phyloP scores from a whole-genome alignment of 2,888 invertebrate species.

The Lutraria lutraria region DNA sequence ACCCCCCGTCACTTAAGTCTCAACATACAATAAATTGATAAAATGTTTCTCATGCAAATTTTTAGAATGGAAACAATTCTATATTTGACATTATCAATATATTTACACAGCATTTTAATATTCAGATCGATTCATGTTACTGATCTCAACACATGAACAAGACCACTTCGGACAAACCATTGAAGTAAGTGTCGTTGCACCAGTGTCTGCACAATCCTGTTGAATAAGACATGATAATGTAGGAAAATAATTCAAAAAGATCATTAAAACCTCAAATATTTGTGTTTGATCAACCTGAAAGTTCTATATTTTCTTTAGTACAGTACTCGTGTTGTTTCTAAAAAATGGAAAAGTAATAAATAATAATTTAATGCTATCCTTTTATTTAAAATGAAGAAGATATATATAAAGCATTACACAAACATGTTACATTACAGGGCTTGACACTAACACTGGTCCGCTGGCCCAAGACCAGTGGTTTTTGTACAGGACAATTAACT shows the following conservation, averaged over 20 bases:
- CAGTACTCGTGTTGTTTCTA: not conserved
- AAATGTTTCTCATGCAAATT: no score
- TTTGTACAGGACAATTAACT: no score
- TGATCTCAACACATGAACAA: not conserved
- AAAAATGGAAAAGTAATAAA: not conserved
- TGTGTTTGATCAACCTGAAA: not conserved
- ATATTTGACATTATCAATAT: no score
- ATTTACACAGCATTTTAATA: no score
- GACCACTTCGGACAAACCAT: not conserved
- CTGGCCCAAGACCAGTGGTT: no score
- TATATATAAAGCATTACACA: not conserved
- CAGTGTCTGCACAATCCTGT: not conserved
- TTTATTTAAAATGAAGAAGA: conserved; percentile 6
- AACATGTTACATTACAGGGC: conserved; percentile 4
- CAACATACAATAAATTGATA: no score
- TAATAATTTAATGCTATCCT: not conserved
- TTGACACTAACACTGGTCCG: no score
- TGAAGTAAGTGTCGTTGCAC: not conserved
- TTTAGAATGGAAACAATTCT: no score
- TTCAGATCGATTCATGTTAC: not conserved
- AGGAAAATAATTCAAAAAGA: not conserved
- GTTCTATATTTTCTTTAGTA: not conserved
- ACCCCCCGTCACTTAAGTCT: no score
- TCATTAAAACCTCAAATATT: not conserved
- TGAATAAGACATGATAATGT: not conserved